Evolutionary conservation across 2,888 invertebrate species (phyloP).

Genomic region (Drosophila mayaguana): DNA sequence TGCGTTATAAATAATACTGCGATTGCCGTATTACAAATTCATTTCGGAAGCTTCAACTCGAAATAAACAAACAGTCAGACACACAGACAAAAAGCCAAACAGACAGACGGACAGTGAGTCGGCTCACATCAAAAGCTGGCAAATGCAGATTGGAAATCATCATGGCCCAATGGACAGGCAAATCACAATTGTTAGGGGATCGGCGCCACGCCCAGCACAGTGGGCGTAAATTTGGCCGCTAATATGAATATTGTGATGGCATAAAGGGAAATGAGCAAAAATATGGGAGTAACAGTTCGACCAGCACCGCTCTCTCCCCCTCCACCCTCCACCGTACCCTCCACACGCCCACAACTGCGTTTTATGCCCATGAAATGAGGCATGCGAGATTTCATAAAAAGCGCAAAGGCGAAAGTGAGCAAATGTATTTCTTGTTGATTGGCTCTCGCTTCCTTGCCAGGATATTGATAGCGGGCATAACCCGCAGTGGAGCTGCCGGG

Average conservation of each 20-base stretch:
- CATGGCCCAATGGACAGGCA: slow-evolving; percentile 60
- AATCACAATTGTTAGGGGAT: slow-evolving; percentile 39
- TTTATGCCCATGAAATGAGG: slow-evolving; percentile 66
- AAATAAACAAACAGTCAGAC: slow-evolving; percentile 41
- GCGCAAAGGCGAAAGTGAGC: slow-evolving; percentile 52
- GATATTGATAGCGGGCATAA: slow-evolving; percentile 57
- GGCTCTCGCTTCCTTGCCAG: slow-evolving; percentile 60
- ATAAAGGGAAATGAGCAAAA: slow-evolving; percentile 71
- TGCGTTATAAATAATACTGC: slow-evolving; percentile 76
- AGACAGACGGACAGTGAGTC: slow-evolving; percentile 10
- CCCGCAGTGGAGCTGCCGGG: neutral
- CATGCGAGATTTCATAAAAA: slow-evolving; percentile 76
- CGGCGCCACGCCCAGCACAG: slow-evolving; percentile 13
- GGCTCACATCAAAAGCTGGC: slow-evolving; percentile 48
- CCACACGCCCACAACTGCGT: too few species aligned
- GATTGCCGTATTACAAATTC: slow-evolving; percentile 73
- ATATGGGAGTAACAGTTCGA: slow-evolving; percentile 41
- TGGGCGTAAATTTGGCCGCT: slow-evolving; percentile 69
- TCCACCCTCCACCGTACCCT: neutral
- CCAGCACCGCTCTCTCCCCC: neutral
- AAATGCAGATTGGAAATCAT: slow-evolving; percentile 65
- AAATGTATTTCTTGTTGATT: slow-evolving; percentile 78
- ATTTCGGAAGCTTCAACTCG: slow-evolving; percentile 59
- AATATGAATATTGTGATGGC: slow-evolving; percentile 78
- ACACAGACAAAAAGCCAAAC: neutral